Conservation (phyloP, 2,888 invertebrate species). For the Drosophila mimica region DNA sequence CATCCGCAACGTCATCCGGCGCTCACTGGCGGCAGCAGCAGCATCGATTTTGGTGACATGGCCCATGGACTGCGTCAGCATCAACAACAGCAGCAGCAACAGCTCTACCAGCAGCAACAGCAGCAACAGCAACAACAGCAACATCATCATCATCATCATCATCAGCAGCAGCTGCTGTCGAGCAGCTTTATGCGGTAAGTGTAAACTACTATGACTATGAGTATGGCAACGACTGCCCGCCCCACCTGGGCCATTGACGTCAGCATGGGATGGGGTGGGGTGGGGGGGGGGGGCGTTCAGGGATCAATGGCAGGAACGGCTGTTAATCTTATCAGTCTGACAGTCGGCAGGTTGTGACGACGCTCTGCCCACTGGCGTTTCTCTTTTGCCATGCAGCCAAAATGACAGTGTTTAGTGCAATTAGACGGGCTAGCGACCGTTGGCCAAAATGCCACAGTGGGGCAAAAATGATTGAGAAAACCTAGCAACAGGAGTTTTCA, state of each 20-base stretch:
- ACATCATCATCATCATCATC: slow-evolving; percentile 45
- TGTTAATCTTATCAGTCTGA: slow-evolving; percentile 62
- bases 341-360: slow-evolving; percentile 36
- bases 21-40: slow-evolving; percentile 61
- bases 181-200: slow-evolving; percentile 80
- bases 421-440: slow-evolving; percentile 49
- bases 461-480: not conserved
- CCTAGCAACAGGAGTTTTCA: not conserved
- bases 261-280: slow-evolving; percentile 24
- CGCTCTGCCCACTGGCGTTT: slow-evolving; percentile 57
- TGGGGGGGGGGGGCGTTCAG: not conserved
- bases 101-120: slow-evolving; percentile 57
- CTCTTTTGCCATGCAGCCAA: slow-evolving; percentile 49
- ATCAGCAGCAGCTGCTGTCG: slow-evolving; percentile 70
- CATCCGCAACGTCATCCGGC: slow-evolving; percentile 65
- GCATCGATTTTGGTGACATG: slow-evolving; percentile 78
- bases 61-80: slow-evolving; percentile 69
- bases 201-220: slow-evolving; percentile 26
- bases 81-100: slow-evolving; percentile 46
- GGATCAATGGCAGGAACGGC: slow-evolving; percentile 26
- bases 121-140: slow-evolving; percentile 25
- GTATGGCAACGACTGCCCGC: slow-evolving; percentile 1
- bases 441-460: slow-evolving; percentile 47
- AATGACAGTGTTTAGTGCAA: slow-evolving; percentile 65
- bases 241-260: slow-evolving; percentile 60